Evolutionary conservation across 1,140 invertebrate genomes (phyloP), one percentile per base, ranked within the genome.

Genomic region (Brachionus koreanus): DNA sequence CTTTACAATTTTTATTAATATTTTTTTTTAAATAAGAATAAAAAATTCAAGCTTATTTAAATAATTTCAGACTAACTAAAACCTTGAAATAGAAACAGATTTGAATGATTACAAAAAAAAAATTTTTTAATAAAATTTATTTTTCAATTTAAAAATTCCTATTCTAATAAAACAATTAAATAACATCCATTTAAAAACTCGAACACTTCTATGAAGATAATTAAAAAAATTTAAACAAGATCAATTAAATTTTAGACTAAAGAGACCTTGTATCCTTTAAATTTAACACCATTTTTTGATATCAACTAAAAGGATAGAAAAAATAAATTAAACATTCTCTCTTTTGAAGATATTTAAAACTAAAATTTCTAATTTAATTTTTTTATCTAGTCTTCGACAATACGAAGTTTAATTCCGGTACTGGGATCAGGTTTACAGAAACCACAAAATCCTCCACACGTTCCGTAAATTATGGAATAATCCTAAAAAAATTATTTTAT

Each of bases 391-490:
- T 77, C 35, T 77, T 77, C 52, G 12, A 79, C 76, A 79, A 79
- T 35, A 35, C 49, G 19, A 61, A 79, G 49, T 16, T 65, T 57
- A 29, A 79, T 61, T 10, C 76, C 76, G n/a, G 25, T 65, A 19
- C 7, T 79, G 12, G 76, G 76, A 29, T 79, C 76, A 13, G 76
- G 76, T 37, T 43, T 35, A 61, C 76, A 79, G 43, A 79, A 79
- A 35, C 76, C 76, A 65, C 76, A 79, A 33, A 79, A 65, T 33
- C 76, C 76, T 37, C 76, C 76, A 63, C 76, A 79, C 42, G 49
- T 79, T 19, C 76, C 76, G 35, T 61, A 61, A 37, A 79, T 35
- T 61, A 42, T 61, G 23, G 49, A 65, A 57, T 65, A 37, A 43
- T 79, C 76, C 76, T 79, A 61, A 25, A 25, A 49, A 74, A 33